Conservation (phyloP, 2,888 invertebrate genomes). For the Anodontia alba region DNA sequence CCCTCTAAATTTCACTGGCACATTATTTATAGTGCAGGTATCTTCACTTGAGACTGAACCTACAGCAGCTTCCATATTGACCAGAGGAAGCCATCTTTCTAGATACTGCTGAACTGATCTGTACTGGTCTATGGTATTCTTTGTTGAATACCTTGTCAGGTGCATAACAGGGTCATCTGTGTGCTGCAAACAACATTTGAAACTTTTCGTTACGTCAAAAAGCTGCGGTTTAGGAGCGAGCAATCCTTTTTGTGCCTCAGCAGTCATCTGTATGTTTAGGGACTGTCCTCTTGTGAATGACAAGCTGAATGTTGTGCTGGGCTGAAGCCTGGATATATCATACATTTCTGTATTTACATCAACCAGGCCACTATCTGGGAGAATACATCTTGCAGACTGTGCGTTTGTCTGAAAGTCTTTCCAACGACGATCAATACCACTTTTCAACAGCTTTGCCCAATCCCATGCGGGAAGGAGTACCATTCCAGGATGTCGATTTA, state of each 20-base stretch:
- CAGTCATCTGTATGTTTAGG: slow-evolving; percentile 60
- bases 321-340: slow-evolving; percentile 32
- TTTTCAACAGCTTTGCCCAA: slow-evolving; percentile 30
- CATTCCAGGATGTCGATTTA: slow-evolving; percentile 14
- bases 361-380: slow-evolving; percentile 17
- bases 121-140: slow-evolving; percentile 47
- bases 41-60: slow-evolving; percentile 57
- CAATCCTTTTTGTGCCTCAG: slow-evolving; percentile 55
- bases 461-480: slow-evolving; percentile 12
- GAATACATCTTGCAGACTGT: neutral
- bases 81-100: slow-evolving; percentile 65
- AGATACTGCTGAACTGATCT: slow-evolving; percentile 43
- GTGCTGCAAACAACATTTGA: slow-evolving; percentile 64
- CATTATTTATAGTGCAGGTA: slow-evolving; percentile 58
- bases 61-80: slow-evolving; percentile 71
- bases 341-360: slow-evolving; percentile 52
- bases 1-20: slow-evolving; percentile 54
- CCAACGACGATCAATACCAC: slow-evolving; percentile 5
- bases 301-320: slow-evolving; percentile 60
- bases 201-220: slow-evolving; percentile 61
- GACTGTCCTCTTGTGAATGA: slow-evolving; percentile 57
- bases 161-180: slow-evolving; percentile 61
- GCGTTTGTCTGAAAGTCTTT: slow-evolving; percentile 14
- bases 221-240: slow-evolving; percentile 58
- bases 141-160: slow-evolving; percentile 60